Conservation (phyloP, 2,113 vertebrate genomes). For the Solea solea region DNA sequence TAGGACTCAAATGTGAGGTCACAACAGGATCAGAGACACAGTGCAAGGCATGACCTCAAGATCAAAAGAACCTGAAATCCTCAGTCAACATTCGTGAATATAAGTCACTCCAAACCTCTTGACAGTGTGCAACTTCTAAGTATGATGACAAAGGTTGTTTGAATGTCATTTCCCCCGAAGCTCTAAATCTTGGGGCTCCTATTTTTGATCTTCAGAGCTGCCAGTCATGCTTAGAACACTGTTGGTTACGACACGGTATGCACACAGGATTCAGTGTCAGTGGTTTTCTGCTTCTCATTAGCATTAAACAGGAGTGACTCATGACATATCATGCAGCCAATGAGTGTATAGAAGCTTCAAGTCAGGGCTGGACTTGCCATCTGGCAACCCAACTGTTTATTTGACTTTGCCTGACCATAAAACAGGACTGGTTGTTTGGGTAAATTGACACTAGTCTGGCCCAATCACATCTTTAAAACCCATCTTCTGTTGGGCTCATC, state of each 20-base stretch:
- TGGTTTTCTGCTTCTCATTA: conserved; percentile 8
- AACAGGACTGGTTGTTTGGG: background rate
- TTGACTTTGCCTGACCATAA: background rate
- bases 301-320: conserved; percentile 36
- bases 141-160: conserved; percentile 15
- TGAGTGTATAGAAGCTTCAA: background rate
- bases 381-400: background rate
- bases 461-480: too few species aligned
- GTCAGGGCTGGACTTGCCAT: background rate
- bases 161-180: conserved; percentile 40
- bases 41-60: conserved; percentile 15
- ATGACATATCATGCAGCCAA: conserved; percentile 10
- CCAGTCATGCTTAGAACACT: conserved; percentile 29
- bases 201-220: conserved; percentile 46
- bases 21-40: conserved; percentile 26
- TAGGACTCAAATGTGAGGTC: conserved; percentile 50
- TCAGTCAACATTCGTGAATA: conserved; percentile 23
- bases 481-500: too few species aligned
- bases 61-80: conserved; percentile 40
- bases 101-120: conserved; percentile 6
- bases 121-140: background rate
- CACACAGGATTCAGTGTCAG: conserved; percentile 5
- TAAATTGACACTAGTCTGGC: too few species aligned
- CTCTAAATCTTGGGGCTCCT: conserved; percentile 15
- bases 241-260: conserved; percentile 1